A percentile compares a stretch with the other conserved stretches of the same genome.
Conservation (phyloP, 2,888 invertebrate species). For the Dryococelus australis region DNA sequence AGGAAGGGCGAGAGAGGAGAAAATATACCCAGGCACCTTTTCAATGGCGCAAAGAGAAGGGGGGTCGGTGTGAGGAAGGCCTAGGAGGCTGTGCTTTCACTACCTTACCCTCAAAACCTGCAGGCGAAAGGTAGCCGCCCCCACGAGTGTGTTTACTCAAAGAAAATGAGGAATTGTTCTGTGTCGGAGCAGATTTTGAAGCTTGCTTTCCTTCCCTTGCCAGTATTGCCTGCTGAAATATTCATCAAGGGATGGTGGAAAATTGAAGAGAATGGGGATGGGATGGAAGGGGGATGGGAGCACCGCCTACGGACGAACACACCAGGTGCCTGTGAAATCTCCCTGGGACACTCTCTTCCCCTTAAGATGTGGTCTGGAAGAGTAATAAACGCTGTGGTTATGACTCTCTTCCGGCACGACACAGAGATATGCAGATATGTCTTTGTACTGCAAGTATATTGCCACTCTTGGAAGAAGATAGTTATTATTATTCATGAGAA, state of each 20-base stretch:
- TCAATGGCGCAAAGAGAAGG: neutral
- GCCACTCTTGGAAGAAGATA: too few species aligned
- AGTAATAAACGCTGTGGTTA: neutral
- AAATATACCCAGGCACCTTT: constrained; percentile 24
- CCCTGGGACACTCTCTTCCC: neutral
- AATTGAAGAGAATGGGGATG: neutral
- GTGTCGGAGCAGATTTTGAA: constrained; percentile 33
- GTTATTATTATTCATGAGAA: too few species aligned
- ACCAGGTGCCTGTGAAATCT: constrained; percentile 3
- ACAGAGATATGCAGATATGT: neutral
- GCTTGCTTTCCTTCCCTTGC: constrained; percentile 6
- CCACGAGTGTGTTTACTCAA: constrained; percentile 37
- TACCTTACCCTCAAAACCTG: constrained; percentile 7
- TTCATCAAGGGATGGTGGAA: constrained; percentile 36
- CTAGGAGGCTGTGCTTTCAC: constrained; percentile 12
- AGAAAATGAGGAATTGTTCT: constrained; percentile 39
- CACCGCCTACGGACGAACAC: neutral
- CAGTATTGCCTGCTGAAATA: constrained; percentile 36
- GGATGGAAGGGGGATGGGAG: neutral
- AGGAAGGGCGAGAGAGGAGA: constrained; percentile 24
- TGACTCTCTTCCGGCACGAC: neutral
- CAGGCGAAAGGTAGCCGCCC: neutral
- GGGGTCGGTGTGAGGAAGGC: neutral
- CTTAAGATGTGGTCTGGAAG: neutral
- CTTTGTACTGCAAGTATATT: too few species aligned